These are phyloP conservation scores for Drosophila imparisetae DNA, from an alignment of 2,888 invertebrate species.

Conservation along the genomic window DNA sequence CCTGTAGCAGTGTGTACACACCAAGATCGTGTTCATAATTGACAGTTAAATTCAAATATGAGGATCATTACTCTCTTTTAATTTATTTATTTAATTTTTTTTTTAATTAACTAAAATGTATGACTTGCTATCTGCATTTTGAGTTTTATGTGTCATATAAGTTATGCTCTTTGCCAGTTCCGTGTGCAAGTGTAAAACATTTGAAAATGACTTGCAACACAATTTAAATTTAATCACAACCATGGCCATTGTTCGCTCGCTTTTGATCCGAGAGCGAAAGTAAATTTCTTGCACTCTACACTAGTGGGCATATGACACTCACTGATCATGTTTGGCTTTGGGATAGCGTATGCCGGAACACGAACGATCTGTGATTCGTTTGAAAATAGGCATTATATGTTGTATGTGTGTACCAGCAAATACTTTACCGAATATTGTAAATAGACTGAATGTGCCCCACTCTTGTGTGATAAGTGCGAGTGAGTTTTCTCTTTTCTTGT, in stretches of 20 bases:
- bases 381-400: conserved; percentile 40
- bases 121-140: not conserved
- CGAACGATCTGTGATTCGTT: conserved; percentile 32
- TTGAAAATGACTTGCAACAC: conserved; percentile 45
- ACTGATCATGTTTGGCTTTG: conserved; percentile 1
- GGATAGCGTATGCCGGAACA: conserved; percentile 50
- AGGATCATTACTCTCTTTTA: not conserved
- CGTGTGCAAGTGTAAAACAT: conserved; percentile 18
- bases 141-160: not conserved
- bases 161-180: not conserved
- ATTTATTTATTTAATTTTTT: not conserved
- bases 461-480: conserved; percentile 65
- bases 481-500: conserved; percentile 24
- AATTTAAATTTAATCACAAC: conserved; percentile 60
- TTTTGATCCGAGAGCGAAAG: conserved; percentile 63
- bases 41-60: conserved; percentile 4
- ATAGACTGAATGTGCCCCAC: conserved; percentile 64
- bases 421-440: conserved; percentile 69
- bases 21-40: not conserved
- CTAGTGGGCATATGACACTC: conserved; percentile 29
- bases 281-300: conserved; percentile 47
- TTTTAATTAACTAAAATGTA: not conserved
- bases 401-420: conserved; percentile 11
- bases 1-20: not conserved
- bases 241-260: conserved; percentile 48